phyloP scores from a whole-genome alignment of 2,113 vertebrate species.

The Neomonachus schauinslandi region DNA sequence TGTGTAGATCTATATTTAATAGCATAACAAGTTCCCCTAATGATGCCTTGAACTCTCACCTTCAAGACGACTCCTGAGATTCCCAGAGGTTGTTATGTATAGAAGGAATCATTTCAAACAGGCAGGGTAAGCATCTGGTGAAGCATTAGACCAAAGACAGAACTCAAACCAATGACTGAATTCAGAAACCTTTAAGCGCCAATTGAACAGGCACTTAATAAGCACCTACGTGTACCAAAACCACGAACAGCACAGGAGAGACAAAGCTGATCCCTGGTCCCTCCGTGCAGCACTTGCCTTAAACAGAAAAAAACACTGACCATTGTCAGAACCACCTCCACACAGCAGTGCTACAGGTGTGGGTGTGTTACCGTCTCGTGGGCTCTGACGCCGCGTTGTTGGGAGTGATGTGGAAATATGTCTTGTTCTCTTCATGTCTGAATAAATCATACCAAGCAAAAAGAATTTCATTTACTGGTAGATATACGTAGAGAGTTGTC shows the following conservation, averaged over 20 bases:
- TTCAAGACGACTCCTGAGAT: neutral
- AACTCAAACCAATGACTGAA: neutral
- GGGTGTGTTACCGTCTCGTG: accelerated
- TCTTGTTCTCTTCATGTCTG: neutral
- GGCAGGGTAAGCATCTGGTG: neutral
- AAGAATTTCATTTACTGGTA: neutral
- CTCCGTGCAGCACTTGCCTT: neutral
- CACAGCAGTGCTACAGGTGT: accelerated
- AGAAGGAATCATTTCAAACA: neutral
- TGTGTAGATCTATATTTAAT: neutral
- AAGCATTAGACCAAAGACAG: neutral
- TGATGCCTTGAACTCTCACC: neutral
- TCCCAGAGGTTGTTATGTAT: neutral
- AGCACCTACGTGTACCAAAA: neutral
- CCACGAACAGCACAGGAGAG: neutral
- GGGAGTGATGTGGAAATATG: neutral
- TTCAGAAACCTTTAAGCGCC: neutral
- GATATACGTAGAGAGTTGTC: neutral
- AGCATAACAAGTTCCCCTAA: neutral
- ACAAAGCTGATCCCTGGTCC: neutral
- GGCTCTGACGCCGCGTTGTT: neutral
- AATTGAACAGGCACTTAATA: neutral
- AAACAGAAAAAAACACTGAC: neutral
- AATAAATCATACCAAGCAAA: neutral
- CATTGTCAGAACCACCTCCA: neutral